Percentiles rank a stretch among this genome's conserved stretches.
Conservation (phyloP, 1,140 invertebrate species). For the Thaumatotibia leucotreta region DNA sequence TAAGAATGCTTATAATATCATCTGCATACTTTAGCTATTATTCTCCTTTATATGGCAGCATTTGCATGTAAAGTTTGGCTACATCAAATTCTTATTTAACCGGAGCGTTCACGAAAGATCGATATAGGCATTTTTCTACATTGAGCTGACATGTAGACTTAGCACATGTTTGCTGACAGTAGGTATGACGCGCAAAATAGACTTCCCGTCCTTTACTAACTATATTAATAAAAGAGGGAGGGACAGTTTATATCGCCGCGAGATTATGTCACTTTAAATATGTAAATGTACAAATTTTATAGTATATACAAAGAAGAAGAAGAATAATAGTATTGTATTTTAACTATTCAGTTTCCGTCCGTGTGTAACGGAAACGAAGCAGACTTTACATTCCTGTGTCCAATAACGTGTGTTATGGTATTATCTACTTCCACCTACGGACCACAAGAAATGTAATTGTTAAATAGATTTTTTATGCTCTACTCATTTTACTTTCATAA, state of each 20-base stretch:
- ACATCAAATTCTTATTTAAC: background rate
- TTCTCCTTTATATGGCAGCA: background rate
- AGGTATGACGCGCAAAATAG: no score
- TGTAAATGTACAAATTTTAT: no score
- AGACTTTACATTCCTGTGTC: background rate
- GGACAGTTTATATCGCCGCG: no score
- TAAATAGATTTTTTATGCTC: background rate
- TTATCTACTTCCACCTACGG: background rate
- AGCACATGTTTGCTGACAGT: no score
- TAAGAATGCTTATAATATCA: background rate
- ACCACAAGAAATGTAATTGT: background rate
- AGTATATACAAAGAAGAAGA: no score
- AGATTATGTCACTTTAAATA: no score
- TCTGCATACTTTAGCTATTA: background rate
- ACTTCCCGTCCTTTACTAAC: no score
- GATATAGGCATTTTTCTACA: no score
- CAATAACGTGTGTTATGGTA: background rate
- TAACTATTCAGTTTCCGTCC: background rate
- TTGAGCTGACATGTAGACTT: no score
- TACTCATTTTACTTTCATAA: constrained; percentile 1
- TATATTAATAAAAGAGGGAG: no score
- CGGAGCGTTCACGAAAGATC: no score
- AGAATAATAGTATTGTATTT: no score
- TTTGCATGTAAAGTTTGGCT: background rate
- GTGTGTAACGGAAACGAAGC: background rate